Conservation (phyloP, 2,888 invertebrate species). For the Catocala fraxini region DNA sequence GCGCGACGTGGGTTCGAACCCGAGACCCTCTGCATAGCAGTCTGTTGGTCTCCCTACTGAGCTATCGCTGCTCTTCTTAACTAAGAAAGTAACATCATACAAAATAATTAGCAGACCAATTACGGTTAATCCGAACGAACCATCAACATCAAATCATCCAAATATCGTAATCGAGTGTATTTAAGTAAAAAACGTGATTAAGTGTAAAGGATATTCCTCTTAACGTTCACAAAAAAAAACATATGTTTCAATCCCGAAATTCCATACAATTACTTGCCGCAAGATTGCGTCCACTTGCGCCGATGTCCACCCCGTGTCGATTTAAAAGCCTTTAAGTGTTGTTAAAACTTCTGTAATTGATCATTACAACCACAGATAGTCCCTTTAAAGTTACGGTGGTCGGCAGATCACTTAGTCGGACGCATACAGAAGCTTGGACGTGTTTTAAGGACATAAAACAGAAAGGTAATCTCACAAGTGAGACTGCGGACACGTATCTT, state of each 20-base stretch:
- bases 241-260: conserved; percentile 13
- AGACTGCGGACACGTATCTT: conserved; percentile 31
- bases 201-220: too few species aligned
- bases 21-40: too few species aligned
- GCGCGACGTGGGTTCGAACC: too few species aligned
- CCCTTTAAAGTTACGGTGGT: conserved; percentile 30
- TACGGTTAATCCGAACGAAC: too few species aligned
- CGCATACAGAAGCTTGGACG: conserved; percentile 25
- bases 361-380: conserved; percentile 40
- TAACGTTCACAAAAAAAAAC: background rate
- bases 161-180: too few species aligned
- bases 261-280: conserved; percentile 9
- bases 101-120: too few species aligned
- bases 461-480: conserved; percentile 31
- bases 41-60: too few species aligned
- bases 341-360: conserved; percentile 42
- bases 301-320: conserved; percentile 12
- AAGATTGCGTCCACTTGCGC: conserved; percentile 11
- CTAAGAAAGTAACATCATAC: too few species aligned
- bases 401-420: conserved; percentile 31
- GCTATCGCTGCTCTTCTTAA: too few species aligned
- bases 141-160: too few species aligned
- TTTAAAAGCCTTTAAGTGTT: conserved; percentile 42
- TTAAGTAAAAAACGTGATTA: too few species aligned
- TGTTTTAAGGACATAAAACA: conserved; percentile 32